These are phyloP conservation scores for Drosophila stalkeri DNA, from an alignment of 2,888 invertebrate genomes.

Conservation along the genomic window DNA sequence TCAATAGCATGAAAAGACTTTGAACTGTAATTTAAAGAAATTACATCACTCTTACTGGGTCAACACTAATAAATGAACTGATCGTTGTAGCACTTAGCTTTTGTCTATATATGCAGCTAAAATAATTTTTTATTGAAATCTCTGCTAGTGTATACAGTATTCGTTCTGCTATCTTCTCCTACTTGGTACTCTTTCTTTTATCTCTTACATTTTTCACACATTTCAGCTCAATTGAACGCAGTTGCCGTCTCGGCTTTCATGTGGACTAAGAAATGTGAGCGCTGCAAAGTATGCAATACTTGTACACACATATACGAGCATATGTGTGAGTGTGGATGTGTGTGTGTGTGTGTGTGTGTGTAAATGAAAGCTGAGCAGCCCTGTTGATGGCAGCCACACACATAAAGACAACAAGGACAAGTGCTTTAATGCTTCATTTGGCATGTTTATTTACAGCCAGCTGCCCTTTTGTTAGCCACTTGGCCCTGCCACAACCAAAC, in stretches of 20 bases:
- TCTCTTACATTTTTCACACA: slow-evolving; percentile 26
- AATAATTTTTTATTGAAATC: not conserved
- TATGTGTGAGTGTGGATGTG: slow-evolving; percentile 13
- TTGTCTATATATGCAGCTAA: no score
- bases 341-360: slow-evolving; percentile 45
- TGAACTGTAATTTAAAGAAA: no score
- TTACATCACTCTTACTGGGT: no score
- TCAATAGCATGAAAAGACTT: no score
- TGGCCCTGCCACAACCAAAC: slow-evolving; percentile 51
- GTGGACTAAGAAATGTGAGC: slow-evolving; percentile 69
- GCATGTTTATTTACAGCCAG: slow-evolving; percentile 77
- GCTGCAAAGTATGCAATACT: slow-evolving; percentile 51
- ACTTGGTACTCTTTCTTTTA: not conserved
- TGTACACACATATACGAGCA: not conserved
- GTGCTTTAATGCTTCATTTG: slow-evolving; percentile 84
- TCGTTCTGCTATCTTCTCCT: not conserved
- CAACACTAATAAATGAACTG: no score
- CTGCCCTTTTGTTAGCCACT: slow-evolving; percentile 78
- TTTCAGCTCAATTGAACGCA: slow-evolving; percentile 77
- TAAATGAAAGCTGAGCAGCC: slow-evolving; percentile 62
- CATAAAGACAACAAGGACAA: slow-evolving; percentile 66
- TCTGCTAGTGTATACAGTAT: not conserved
- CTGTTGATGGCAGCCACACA: slow-evolving; percentile 31
- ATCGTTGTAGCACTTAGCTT: no score
- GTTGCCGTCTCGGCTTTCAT: slow-evolving; percentile 62